Conservation (phyloP, 2,113 vertebrate species). For the Ploceus nigricollis region DNA sequence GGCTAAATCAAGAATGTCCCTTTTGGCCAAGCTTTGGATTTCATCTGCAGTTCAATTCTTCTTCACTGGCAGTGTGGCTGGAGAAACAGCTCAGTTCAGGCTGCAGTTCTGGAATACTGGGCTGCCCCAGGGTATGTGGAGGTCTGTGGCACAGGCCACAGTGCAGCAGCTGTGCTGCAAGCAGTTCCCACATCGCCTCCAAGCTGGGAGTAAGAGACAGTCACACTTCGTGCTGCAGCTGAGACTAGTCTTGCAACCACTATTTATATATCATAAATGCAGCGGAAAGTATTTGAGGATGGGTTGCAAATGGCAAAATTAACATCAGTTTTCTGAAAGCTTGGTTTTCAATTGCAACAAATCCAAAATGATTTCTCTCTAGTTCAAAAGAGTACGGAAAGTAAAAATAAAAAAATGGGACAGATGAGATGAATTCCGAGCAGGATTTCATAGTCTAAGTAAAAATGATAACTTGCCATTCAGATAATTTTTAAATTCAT, state of each 20-base stretch:
- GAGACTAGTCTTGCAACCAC: not conserved
- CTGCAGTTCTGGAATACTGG: not conserved
- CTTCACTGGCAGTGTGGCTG: not conserved
- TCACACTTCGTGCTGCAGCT: not conserved
- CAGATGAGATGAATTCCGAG: not conserved
- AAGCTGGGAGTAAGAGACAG: not conserved
- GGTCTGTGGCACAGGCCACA: fast-evolving
- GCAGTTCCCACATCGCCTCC: not conserved
- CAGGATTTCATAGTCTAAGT: not conserved
- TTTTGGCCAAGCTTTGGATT: not conserved
- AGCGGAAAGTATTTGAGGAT: not conserved
- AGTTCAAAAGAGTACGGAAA: not conserved
- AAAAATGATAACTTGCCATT: not conserved
- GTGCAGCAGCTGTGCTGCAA: not conserved
- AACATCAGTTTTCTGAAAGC: not conserved
- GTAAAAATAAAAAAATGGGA: not conserved
- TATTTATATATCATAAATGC: not conserved
- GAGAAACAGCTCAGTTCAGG: not conserved
- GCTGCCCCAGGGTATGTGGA: fast-evolving
- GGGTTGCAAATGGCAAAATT: not conserved
- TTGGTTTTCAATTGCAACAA: not conserved
- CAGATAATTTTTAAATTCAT: not conserved
- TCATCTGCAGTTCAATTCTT: not conserved
- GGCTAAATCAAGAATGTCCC: not conserved
- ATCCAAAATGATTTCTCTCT: not conserved